Evolutionary conservation across 2,888 invertebrate genomes (phyloP).

Genomic region (Drosophila pseudotalamancana): DNA sequence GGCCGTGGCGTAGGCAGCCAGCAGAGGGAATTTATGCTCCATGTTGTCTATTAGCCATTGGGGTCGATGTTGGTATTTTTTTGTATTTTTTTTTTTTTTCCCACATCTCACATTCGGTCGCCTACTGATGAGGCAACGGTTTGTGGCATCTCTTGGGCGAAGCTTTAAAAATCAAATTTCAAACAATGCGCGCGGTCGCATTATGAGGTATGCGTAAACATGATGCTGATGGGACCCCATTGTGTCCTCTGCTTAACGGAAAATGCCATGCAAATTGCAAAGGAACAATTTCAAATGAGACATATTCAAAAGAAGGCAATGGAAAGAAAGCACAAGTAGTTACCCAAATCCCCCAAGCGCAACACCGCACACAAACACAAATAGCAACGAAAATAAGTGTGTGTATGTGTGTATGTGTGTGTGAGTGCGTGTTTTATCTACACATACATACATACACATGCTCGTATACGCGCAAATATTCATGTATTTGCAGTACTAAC

Average conservation of each 20-base stretch:
- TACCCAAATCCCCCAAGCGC: slow-evolving; percentile 28
- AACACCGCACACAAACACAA: slow-evolving; percentile 57
- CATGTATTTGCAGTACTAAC: slow-evolving; percentile 72
- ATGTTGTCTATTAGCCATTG: slow-evolving; percentile 75
- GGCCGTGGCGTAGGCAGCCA: slow-evolving; percentile 64
- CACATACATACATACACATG: slow-evolving; percentile 35
- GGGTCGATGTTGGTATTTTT: slow-evolving; percentile 67
- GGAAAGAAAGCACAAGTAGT: slow-evolving; percentile 48
- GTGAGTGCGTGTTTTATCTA: too few species aligned
- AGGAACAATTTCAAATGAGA: slow-evolving; percentile 77
- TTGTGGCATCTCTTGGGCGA: slow-evolving; percentile 31
- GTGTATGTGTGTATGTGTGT: slow-evolving; percentile 9
- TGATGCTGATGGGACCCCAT: slow-evolving; percentile 41
- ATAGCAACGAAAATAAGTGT: slow-evolving; percentile 43
- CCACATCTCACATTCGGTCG: neutral
- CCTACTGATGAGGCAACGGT: slow-evolving; percentile 7
- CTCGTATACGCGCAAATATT: slow-evolving; percentile 62
- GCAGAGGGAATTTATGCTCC: slow-evolving; percentile 71
- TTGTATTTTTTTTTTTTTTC: too few species aligned
- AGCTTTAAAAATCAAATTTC: slow-evolving; percentile 69
- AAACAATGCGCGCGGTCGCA: slow-evolving; percentile 27
- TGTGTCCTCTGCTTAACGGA: slow-evolving; percentile 23
- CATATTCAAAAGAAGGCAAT: slow-evolving; percentile 50
- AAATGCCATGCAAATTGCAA: slow-evolving; percentile 65
- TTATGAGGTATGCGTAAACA: slow-evolving; percentile 39